Base-by-base conservation (phyloP, 2,888 invertebrate species). In the Campoletis raptor region DNA sequence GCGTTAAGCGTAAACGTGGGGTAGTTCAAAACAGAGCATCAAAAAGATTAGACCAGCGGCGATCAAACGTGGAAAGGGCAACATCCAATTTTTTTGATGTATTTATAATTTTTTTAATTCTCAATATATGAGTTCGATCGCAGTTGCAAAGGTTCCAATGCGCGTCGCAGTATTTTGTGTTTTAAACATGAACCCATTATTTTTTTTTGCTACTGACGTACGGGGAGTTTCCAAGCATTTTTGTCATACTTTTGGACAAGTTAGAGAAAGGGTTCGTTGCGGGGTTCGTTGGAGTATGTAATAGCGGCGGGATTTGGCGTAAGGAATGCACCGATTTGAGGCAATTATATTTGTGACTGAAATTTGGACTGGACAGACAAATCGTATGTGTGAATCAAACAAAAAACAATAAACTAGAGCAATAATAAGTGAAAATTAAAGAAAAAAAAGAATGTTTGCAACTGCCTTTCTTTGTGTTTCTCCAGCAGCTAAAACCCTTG, bases 401-500 rank as follows among this genome's bases (percentile, higher is more conserved):
- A n/a, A 69, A 40, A 57, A 18, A 8, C 45, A n/a, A 67, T 73
- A n/a, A 54, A n/a, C 36, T 21, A 40, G 12, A 48, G 66, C 67
- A 66, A 37, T 24, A 12, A 70, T 24, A 24, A 61, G 36, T 18
- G 36, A 57, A 73, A 81, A 66, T 37, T 10, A 8, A 36, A 40
- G 12, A 21, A 73, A 74, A 74, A 77, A 57, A 24, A 9, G 21
- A 57, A 24, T 12, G 21, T 57, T 57, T 61, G 86, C 76, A 81
- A 79, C 81, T 88, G 84, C 87, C 74, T 86, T 21, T 81, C 74
- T 67, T 77, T 42, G 85, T 73, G 52, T 40, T 91, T 90, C 90
- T 91, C 91, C 90, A 91, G 92, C 91, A 91, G 92, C 91, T 94
- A 93, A 93, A 92, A 92, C 94, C 94, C 94, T 94, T 94, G 93